phyloP scores from a whole-genome alignment of 2,797 vertebrate genomes.

The Phrynocephalus guinanensis region DNA sequence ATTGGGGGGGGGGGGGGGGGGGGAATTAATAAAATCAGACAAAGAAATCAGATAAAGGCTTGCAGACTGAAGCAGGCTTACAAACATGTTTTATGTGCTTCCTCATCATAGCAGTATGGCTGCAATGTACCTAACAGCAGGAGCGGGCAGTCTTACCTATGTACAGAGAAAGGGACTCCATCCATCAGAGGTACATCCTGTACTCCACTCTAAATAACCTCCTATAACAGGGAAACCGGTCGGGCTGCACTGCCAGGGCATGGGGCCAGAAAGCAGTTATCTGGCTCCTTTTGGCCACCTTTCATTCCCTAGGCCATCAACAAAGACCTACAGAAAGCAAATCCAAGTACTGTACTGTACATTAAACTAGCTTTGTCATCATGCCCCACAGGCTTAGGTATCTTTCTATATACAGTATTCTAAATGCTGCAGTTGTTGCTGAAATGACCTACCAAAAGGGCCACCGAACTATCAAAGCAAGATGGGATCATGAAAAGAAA shows the following conservation, averaged over 20 bases:
- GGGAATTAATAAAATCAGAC: background rate
- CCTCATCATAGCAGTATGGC: background rate
- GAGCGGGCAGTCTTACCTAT: background rate
- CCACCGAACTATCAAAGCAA: slow-evolving; percentile 27
- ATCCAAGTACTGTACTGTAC: too few relatives aligned
- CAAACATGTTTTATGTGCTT: background rate
- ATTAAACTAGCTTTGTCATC: too few relatives aligned
- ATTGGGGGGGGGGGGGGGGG: too few relatives aligned
- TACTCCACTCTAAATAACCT: background rate
- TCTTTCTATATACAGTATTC: background rate
- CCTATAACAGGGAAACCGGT: background rate
- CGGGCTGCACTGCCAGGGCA: background rate
- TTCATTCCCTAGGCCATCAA: background rate
- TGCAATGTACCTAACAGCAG: background rate
- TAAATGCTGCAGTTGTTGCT: background rate
- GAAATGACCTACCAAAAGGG: slow-evolving; percentile 11
- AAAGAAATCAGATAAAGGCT: background rate
- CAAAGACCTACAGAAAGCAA: background rate
- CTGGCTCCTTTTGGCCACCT: background rate
- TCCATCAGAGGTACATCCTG: background rate
- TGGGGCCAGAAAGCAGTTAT: background rate
- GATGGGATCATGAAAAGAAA: background rate
- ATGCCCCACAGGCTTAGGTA: background rate
- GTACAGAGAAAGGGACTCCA: background rate
- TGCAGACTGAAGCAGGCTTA: background rate